Percentiles rank a stretch among this genome's conserved stretches.
phyloP scores from a whole-genome alignment of 2,888 invertebrate genomes.

The Acheta domesticus region DNA sequence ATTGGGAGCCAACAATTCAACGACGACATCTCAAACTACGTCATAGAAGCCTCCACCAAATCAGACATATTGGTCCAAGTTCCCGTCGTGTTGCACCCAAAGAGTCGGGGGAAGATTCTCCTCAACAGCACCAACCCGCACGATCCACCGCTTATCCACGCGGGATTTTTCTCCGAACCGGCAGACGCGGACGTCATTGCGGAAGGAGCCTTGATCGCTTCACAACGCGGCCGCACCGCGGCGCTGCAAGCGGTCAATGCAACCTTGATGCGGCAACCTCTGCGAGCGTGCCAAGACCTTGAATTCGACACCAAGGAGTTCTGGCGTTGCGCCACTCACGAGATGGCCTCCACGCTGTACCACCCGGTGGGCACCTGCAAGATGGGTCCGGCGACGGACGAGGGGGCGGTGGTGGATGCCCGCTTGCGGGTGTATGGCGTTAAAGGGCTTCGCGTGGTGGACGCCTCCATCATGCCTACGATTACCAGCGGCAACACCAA shows the following conservation, averaged over 20 bases:
- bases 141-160: neutral
- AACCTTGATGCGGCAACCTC: neutral
- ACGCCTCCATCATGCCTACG: too few species aligned
- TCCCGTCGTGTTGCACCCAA: neutral
- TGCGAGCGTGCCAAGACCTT: conserved; percentile 24
- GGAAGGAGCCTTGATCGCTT: neutral
- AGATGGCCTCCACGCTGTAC: conserved; percentile 24
- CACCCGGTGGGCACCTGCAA: conserved; percentile 33
- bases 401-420: neutral
- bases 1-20: too few species aligned
- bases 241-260: neutral
- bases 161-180: neutral
- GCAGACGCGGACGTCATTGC: neutral
- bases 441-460: neutral
- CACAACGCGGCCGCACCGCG: neutral
- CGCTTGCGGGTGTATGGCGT: neutral
- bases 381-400: conserved; percentile 20
- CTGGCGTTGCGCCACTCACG: conserved; percentile 29
- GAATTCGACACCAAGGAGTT: conserved; percentile 54
- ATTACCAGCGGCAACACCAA: too few species aligned
- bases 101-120: neutral
- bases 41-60: too few species aligned
- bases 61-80: too few species aligned
- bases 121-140: neutral
- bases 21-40: too few species aligned